Conservation (phyloP, 2,888 invertebrate species). For the Polymixis lichenea region DNA sequence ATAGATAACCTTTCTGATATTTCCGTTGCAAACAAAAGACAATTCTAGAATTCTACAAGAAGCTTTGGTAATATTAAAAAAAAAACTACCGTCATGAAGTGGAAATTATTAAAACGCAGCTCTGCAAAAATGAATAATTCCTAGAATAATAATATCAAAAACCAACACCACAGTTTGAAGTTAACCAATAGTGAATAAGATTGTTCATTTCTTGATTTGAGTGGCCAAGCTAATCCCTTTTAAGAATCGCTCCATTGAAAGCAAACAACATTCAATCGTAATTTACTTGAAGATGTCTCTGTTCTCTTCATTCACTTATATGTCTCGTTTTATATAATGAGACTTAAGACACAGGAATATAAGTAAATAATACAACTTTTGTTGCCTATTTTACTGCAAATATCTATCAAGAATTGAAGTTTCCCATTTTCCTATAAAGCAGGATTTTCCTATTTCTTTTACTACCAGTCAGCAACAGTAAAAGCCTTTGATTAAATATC, state of each 20-base stretch:
- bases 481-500: slow-evolving; percentile 50
- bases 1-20: neutral
- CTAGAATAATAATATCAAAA: slow-evolving; percentile 62
- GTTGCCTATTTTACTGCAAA: neutral
- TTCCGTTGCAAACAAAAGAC: neutral
- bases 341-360: slow-evolving; percentile 20
- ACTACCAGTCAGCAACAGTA: slow-evolving; percentile 34
- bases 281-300: slow-evolving; percentile 57
- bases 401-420: neutral
- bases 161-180: slow-evolving; percentile 57
- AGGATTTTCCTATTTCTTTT: slow-evolving; percentile 31
- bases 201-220: slow-evolving; percentile 69
- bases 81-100: neutral
- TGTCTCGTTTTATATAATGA: slow-evolving; percentile 44
- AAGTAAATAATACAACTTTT: neutral
- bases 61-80: neutral
- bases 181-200: slow-evolving; percentile 56
- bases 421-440: slow-evolving; percentile 6
- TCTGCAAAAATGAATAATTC: slow-evolving; percentile 60
- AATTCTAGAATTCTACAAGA: neutral
- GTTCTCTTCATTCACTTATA: slow-evolving; percentile 32
- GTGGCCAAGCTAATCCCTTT: slow-evolving; percentile 65
- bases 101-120: slow-evolving; percentile 1
- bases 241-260: slow-evolving; percentile 59
- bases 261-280: slow-evolving; percentile 60